phyloP scores from a whole-genome alignment of 2,113 vertebrate genomes.

The Bettongia penicillata region DNA sequence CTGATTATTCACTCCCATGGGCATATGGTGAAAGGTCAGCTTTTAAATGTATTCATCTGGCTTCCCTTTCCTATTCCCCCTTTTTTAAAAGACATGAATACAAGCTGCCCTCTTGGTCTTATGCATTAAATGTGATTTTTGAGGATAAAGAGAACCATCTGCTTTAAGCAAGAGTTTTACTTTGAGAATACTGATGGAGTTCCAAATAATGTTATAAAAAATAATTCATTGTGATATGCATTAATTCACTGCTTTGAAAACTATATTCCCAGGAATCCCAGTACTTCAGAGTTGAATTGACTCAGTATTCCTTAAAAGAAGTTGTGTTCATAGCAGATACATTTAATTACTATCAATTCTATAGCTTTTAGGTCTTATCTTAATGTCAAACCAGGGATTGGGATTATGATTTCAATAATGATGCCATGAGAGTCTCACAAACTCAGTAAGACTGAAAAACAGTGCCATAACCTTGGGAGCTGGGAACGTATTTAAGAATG shows the following conservation, averaged over 20 bases:
- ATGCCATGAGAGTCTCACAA: neutral
- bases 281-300: neutral
- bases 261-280: neutral
- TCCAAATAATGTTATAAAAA: neutral
- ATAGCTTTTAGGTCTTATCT: neutral
- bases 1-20: neutral
- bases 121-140: neutral
- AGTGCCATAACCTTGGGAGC: neutral
- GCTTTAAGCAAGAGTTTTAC: neutral
- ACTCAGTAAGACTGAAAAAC: neutral
- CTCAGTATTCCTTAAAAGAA: neutral
- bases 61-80: neutral
- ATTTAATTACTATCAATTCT: neutral
- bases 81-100: neutral
- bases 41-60: constrained; percentile 37
- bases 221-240: neutral
- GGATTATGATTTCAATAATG: neutral
- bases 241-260: neutral
- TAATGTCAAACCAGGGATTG: neutral
- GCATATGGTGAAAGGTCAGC: neutral
- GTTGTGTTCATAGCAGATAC: neutral
- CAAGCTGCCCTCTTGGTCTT: neutral
- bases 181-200: constrained; percentile 33
- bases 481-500: neutral
- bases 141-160: neutral